A percentile compares a stretch with the other conserved stretches of the same genome.
Evolutionary conservation across 2,888 invertebrate genomes (phyloP).

Genomic region (Hydrotaea cyrtoneurina): DNA sequence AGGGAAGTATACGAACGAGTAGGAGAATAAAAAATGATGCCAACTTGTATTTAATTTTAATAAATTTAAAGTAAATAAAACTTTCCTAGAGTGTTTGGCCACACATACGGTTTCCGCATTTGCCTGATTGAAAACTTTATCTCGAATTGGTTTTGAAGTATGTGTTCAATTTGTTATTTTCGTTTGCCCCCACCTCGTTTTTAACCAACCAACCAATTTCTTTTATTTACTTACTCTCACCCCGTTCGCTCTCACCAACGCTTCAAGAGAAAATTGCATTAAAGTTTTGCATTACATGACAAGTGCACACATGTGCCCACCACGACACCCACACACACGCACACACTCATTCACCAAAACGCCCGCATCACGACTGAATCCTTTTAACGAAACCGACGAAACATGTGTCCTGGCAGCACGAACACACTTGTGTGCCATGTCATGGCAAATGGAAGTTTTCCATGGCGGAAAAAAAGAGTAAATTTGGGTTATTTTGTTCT

Average conservation of each 20-base stretch:
- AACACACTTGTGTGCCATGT: background rate
- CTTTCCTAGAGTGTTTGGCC: too few relatives aligned
- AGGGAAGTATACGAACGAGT: too few relatives aligned
- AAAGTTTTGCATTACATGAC: constrained; percentile 19
- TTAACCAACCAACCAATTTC: background rate
- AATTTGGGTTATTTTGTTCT: background rate
- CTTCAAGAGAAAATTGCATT: background rate
- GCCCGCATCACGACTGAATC: background rate
- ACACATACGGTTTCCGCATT: background rate
- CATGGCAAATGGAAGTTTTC: background rate
- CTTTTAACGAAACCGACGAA: background rate
- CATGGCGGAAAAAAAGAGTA: background rate
- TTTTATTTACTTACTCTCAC: background rate
- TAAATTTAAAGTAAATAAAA: too few relatives aligned
- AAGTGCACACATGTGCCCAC: background rate
- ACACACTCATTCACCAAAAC: background rate
- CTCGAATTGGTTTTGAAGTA: background rate
- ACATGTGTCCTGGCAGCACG: background rate
- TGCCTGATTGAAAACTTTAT: background rate
- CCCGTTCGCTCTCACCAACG: background rate
- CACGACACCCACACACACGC: background rate
- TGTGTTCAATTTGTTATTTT: background rate
- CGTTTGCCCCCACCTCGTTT: background rate
- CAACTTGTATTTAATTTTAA: too few relatives aligned
- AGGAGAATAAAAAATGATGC: too few relatives aligned